Conservation (phyloP, 2,113 vertebrate species). For the Symphodus melops region DNA sequence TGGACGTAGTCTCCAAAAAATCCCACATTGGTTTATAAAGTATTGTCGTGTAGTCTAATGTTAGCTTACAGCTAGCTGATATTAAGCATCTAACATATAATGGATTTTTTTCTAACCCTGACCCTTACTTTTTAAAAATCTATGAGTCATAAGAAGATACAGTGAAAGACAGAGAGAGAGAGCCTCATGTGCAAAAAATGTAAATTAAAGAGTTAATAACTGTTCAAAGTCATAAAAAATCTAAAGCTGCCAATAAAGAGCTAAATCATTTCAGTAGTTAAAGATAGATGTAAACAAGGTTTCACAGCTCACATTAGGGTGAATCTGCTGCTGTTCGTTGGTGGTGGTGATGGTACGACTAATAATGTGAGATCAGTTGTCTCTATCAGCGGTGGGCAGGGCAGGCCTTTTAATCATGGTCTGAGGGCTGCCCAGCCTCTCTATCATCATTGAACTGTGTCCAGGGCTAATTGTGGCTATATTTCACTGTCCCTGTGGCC, state of each 20-base stretch:
- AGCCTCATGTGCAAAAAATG: neutral
- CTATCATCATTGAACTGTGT: constrained; percentile 99
- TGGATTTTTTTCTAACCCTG: no score
- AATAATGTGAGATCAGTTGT: constrained; percentile 98
- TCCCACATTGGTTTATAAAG: no score
- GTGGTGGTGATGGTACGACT: constrained; percentile 81
- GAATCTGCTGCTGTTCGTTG: constrained; percentile 71
- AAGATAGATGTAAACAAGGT: constrained; percentile 75
- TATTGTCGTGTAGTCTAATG: no score
- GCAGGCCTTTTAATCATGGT: constrained; percentile 96
- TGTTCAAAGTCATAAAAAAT: neutral
- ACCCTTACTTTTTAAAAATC: no score
- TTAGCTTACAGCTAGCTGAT: no score
- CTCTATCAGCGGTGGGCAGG: constrained; percentile 92
- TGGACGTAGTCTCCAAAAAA: no score
- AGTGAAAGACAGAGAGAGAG: neutral
- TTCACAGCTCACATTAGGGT: constrained; percentile 84
- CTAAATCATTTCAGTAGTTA: constrained; percentile 32
- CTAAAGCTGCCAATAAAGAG: constrained; percentile 34
- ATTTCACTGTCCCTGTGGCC: constrained; percentile 94
- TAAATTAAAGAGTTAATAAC: neutral
- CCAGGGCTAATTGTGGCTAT: constrained; percentile 97
- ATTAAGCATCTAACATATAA: no score
- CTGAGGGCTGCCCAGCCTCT: constrained; percentile 93
- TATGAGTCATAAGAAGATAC: no score